Conservation (phyloP, 2,888 invertebrate species). For the Ommatoiulus sabulosus region DNA sequence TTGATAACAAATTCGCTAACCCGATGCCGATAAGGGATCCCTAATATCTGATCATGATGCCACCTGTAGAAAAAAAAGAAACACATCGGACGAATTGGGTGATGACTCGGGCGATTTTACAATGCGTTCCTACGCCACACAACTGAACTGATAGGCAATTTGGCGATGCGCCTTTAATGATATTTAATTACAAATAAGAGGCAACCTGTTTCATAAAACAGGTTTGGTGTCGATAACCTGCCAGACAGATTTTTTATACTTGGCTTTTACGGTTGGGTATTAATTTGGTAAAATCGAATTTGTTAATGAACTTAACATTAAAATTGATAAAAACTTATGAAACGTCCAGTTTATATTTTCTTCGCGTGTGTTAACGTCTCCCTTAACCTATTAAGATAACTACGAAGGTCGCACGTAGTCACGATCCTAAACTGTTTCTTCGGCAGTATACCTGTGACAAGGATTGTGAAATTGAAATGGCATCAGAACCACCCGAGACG, state of each 20-base stretch:
- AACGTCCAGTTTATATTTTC: not conserved
- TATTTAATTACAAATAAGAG: constrained; percentile 1
- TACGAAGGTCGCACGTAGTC: not conserved
- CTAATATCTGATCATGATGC: not conserved
- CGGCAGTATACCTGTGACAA: not conserved
- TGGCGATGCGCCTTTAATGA: constrained; percentile 14
- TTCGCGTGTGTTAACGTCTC: not conserved
- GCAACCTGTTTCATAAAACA: constrained; percentile 18
- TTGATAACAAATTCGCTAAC: constrained; percentile 6
- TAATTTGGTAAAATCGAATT: constrained; percentile 23
- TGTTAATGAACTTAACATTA: constrained; percentile 24
- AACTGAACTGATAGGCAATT: not conserved
- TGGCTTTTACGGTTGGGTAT: not conserved
- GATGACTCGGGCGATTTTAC: not conserved
- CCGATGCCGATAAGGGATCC: not conserved
- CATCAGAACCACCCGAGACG: not conserved
- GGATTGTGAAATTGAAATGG: not conserved
- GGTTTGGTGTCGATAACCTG: constrained; percentile 40
- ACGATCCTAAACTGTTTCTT: not conserved
- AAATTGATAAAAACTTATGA: not conserved
- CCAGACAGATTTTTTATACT: not conserved
- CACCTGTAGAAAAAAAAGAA: not conserved
- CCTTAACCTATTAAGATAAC: not conserved
- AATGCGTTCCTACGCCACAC: not conserved
- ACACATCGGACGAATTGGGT: not conserved